Evolutionary conservation across 2,888 invertebrate species (phyloP).

Genomic region (Erebia ligea): DNA sequence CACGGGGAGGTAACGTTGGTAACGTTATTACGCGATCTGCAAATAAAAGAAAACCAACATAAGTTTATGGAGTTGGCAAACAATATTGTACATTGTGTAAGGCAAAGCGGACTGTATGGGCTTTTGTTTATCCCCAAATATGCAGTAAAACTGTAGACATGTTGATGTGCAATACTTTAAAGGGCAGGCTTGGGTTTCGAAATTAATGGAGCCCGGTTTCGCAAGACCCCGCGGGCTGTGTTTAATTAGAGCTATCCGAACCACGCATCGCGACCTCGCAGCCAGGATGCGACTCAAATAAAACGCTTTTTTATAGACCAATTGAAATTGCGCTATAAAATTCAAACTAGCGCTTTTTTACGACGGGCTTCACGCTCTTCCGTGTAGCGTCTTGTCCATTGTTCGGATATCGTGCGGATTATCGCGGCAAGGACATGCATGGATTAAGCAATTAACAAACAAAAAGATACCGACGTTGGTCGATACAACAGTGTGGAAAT

Average conservation of each 20-base stretch:
- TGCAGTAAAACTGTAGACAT: constrained; percentile 28
- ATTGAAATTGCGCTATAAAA: constrained; percentile 79
- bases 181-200: constrained; percentile 62
- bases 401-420: constrained; percentile 56
- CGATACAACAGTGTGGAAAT: constrained; percentile 66
- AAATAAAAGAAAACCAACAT: constrained; percentile 50
- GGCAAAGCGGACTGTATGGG: constrained; percentile 2
- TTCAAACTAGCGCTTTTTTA: constrained; percentile 78
- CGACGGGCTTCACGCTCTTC: constrained; percentile 75
- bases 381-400: constrained; percentile 55
- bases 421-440: constrained; percentile 64
- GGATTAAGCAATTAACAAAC: constrained; percentile 68
- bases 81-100: constrained; percentile 10
- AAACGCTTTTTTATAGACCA: constrained; percentile 80
- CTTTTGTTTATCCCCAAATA: constrained; percentile 35
- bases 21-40: constrained; percentile 55
- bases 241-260: constrained; percentile 78
- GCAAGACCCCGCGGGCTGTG: constrained; percentile 68
- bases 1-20: constrained; percentile 67
- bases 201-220: constrained; percentile 63
- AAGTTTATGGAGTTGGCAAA: constrained; percentile 10
- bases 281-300: constrained; percentile 79
- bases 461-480: constrained; percentile 58
- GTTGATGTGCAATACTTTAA: constrained; percentile 47
- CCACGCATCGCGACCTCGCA: constrained; percentile 72